Percentiles rank a stretch among this genome's conserved stretches.
phyloP scores from a whole-genome alignment of 2,888 invertebrate species.

The Agriotes lineatus region DNA sequence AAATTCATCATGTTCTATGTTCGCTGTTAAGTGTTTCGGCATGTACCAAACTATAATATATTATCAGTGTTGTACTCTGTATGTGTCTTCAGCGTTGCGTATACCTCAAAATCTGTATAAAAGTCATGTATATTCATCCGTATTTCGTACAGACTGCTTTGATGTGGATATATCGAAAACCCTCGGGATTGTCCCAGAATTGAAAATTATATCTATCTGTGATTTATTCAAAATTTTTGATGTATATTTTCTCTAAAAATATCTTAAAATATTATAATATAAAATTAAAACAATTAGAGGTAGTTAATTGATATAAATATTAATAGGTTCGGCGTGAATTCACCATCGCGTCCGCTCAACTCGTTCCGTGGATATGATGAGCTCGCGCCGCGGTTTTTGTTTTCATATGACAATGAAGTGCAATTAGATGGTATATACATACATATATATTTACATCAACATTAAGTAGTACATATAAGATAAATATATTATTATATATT shows the following conservation, averaged over 20 bases:
- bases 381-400: conserved; percentile 55
- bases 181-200: conserved; percentile 58
- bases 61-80: conserved; percentile 65
- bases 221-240: conserved; percentile 73
- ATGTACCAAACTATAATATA: conserved; percentile 55
- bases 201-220: conserved; percentile 71
- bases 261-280: conserved; percentile 68
- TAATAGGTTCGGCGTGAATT: conserved; percentile 45
- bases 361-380: conserved; percentile 34
- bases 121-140: conserved; percentile 57
- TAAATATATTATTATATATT: conserved; percentile 69
- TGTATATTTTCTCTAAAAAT: conserved; percentile 73
- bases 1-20: conserved; percentile 55
- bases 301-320: conserved; percentile 63
- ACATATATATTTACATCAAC: conserved; percentile 71
- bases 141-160: conserved; percentile 62
- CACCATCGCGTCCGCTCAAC: conserved; percentile 35
- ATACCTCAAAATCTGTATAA: conserved; percentile 67
- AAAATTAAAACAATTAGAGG: conserved; percentile 66
- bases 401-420: conserved; percentile 71
- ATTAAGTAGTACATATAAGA: conserved; percentile 68
- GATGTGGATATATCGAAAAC: conserved; percentile 61
- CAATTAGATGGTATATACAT: conserved; percentile 73
- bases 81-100: conserved; percentile 69
- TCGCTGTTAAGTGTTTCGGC: conserved; percentile 57